A percentile compares a stretch with the other conserved stretches of the same genome.
These are phyloP conservation scores for Micropoecilia bifurca DNA, from an alignment of 2,797 vertebrate species.

Conservation along the genomic window DNA sequence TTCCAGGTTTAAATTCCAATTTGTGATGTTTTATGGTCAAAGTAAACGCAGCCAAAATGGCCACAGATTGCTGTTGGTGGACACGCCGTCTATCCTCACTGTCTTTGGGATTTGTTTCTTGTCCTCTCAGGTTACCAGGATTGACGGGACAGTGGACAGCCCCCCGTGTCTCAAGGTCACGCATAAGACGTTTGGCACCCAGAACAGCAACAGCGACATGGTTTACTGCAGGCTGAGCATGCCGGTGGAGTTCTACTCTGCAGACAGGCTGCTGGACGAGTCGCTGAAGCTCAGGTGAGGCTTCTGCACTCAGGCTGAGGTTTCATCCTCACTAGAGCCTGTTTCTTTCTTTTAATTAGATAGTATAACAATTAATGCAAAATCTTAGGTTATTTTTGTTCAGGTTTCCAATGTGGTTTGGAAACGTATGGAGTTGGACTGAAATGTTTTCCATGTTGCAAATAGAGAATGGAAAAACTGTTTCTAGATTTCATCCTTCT, in stretches of 20 bases:
- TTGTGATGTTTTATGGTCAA: too few species aligned
- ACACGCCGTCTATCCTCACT: not conserved
- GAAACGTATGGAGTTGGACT: not conserved
- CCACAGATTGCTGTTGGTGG: not conserved
- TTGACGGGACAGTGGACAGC: slow-evolving; percentile 93
- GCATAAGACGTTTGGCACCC: slow-evolving; percentile 97
- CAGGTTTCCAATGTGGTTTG: not conserved
- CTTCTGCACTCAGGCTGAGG: not conserved
- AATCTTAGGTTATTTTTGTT: not conserved
- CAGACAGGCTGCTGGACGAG: slow-evolving; percentile 76
- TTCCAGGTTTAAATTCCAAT: too few species aligned
- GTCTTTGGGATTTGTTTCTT: not conserved
- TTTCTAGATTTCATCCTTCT: not conserved
- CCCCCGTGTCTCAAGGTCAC: slow-evolving; percentile 96
- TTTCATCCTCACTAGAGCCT: not conserved
- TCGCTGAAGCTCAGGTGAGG: slow-evolving; percentile 87
- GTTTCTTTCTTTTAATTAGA: not conserved
- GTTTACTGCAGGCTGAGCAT: slow-evolving; percentile 95
- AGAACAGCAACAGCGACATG: slow-evolving; percentile 94
- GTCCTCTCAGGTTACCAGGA: slow-evolving; percentile 88
- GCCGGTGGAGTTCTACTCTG: slow-evolving; percentile 92
- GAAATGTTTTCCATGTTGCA: not conserved
- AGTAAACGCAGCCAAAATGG: too few species aligned
- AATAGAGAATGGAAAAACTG: not conserved
- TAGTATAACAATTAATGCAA: not conserved